Conservation (phyloP, 2,797 vertebrate genomes). For the Myoxocephalus aenaeus region DNA sequence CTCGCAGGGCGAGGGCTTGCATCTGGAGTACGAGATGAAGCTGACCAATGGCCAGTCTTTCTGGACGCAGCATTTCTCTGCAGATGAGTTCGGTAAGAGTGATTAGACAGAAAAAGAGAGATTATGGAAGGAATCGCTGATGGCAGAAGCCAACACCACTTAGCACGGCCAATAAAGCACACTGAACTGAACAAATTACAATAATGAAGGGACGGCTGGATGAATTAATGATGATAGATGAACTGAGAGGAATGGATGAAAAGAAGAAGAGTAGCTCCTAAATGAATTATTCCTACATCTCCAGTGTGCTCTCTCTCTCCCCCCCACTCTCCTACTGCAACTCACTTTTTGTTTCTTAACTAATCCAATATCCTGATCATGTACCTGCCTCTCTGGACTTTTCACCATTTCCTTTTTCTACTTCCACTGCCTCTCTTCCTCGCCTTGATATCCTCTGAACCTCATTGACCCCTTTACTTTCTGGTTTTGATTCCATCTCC, state of each 20-base stretch:
- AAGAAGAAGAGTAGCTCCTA: constrained; percentile 58
- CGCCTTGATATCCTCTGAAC: constrained; percentile 24
- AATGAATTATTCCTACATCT: constrained; percentile 69
- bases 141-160: constrained; percentile 76
- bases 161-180: constrained; percentile 81
- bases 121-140: constrained; percentile 67
- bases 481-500: constrained; percentile 6
- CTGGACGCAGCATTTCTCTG: constrained; percentile 95
- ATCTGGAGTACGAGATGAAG: constrained; percentile 94
- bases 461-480: constrained; percentile 4
- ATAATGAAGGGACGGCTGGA: constrained; percentile 77
- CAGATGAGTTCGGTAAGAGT: constrained; percentile 92
- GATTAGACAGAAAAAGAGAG: constrained; percentile 58
- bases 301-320: constrained; percentile 7
- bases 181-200: constrained; percentile 80
- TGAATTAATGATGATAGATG: constrained; percentile 79
- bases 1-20: constrained; percentile 92
- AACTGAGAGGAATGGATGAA: constrained; percentile 65
- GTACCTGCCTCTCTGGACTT: constrained; percentile 14
- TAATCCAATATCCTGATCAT: constrained; percentile 44
- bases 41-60: constrained; percentile 96
- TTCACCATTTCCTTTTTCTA: constrained; percentile 3
- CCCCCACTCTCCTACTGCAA: not conserved
- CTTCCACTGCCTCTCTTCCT: constrained; percentile 2
- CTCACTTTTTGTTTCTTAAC: constrained; percentile 23